Conservation (phyloP, 2,113 vertebrate genomes). For the Corythornis cristatus region DNA sequence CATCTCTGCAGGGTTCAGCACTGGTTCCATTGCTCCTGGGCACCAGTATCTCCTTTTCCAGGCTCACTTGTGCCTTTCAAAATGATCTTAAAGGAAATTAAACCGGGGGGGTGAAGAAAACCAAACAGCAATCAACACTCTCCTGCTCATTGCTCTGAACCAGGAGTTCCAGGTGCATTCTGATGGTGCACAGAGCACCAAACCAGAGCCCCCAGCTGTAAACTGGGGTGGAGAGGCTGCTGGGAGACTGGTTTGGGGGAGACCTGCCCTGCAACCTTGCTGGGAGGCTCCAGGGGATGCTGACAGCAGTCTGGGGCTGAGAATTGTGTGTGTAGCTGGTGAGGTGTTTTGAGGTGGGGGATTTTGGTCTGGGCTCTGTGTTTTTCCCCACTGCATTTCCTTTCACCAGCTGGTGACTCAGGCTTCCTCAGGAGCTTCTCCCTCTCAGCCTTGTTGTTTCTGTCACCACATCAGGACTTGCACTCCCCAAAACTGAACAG, state of each 20-base stretch:
- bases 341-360: background rate
- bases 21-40: background rate
- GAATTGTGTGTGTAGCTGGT: background rate
- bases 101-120: background rate
- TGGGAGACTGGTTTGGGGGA: background rate
- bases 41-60: background rate
- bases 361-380: background rate
- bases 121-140: background rate
- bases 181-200: background rate
- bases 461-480: no score
- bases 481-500: background rate
- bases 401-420: background rate
- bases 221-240: background rate
- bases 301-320: background rate
- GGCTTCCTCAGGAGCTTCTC: background rate
- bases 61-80: background rate
- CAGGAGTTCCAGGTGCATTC: background rate
- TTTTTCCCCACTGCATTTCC: background rate
- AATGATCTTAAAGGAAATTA: background rate
- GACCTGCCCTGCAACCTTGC: background rate
- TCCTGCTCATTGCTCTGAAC: background rate
- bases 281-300: background rate
- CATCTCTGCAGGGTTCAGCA: background rate
- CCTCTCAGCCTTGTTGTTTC: no score
- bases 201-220: rapidly evolving